Evolutionary conservation across 2,113 vertebrate genomes (phyloP).

Genomic region (Percina caprodes): DNA sequence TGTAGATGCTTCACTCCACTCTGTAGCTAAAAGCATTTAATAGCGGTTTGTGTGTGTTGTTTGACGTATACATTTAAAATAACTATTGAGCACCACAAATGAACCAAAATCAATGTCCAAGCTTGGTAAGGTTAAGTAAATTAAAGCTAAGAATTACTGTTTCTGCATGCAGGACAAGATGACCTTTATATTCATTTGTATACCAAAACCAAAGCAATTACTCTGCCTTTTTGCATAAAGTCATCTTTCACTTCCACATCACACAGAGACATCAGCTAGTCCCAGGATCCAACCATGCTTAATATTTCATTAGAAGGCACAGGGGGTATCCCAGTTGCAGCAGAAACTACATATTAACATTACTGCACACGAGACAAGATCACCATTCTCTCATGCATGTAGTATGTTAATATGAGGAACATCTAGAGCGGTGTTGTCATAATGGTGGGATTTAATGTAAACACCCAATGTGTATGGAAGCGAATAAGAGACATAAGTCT

Average conservation of each 20-base stretch:
- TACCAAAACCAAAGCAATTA: conserved; percentile 6
- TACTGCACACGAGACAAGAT: conserved; percentile 9
- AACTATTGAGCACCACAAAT: neutral
- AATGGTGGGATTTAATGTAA: neutral
- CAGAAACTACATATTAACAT: conserved; percentile 28
- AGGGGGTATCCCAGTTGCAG: conserved; percentile 11
- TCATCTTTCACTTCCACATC: conserved; percentile 16
- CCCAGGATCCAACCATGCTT: conserved; percentile 16
- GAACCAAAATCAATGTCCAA: neutral
- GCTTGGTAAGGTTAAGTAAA: neutral
- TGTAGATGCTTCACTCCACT: too few relatives aligned
- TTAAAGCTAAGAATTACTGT: neutral
- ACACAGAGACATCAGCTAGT: conserved; percentile 15
- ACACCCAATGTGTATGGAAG: too few relatives aligned
- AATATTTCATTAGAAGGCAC: conserved; percentile 38
- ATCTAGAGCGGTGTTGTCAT: neutral
- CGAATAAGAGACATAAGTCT: too few relatives aligned
- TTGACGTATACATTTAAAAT: neutral
- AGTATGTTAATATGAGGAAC: neutral
- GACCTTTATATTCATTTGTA: conserved; percentile 4
- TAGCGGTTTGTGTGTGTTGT: neutral
- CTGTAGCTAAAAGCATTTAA: too few relatives aligned
- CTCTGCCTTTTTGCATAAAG: neutral
- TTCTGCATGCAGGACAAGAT: neutral
- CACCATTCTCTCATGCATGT: neutral